phyloP scores from a whole-genome alignment of 2,888 invertebrate genomes.

The Cheilosia urbana region DNA sequence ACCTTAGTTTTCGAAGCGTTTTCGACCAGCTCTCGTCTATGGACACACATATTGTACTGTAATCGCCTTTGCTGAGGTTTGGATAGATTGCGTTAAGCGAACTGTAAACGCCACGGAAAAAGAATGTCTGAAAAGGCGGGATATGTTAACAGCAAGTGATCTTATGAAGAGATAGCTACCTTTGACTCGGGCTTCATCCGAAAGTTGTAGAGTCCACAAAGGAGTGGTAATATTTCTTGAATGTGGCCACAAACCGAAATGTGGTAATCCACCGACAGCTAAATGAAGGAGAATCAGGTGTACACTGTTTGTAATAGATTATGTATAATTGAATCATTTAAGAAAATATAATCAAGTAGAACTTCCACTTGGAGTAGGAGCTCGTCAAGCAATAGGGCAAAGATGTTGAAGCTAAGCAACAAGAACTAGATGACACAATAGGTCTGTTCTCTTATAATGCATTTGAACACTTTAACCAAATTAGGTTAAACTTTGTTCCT shows the following conservation, averaged over 20 bases:
- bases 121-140: conserved; percentile 74
- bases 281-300: neutral
- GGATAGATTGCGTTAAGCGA: conserved; percentile 80
- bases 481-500: no score
- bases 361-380: no score
- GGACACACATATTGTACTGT: conserved; percentile 77
- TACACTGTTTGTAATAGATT: no score
- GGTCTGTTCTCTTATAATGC: no score
- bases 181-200: conserved; percentile 79
- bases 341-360: no score
- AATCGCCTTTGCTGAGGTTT: conserved; percentile 77
- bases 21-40: conserved; percentile 78
- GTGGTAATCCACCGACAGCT: conserved; percentile 81
- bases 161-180: conserved; percentile 48
- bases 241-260: conserved; percentile 78
- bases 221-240: conserved; percentile 79
- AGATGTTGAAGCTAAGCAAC: no score
- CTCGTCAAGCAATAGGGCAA: no score
- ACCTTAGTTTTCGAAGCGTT: conserved; percentile 78
- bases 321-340: no score
- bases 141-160: no score
- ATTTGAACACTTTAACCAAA: no score
- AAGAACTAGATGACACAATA: no score
- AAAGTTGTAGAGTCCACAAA: conserved; percentile 79
- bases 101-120: conserved; percentile 78